phyloP scores from a whole-genome alignment of 2,888 invertebrate genomes.

The Poecilobothrus nobilitatus region DNA sequence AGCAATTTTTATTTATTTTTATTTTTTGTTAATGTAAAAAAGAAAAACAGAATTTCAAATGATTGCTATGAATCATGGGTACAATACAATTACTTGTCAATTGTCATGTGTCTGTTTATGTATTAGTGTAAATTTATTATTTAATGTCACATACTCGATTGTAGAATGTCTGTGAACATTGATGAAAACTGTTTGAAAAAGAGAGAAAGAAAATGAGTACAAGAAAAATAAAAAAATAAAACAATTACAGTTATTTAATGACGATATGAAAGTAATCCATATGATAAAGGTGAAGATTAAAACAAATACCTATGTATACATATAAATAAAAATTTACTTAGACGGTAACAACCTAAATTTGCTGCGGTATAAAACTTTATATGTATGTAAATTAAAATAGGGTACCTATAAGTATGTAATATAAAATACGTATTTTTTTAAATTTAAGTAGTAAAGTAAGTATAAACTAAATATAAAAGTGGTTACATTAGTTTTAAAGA shows the following conservation, averaged over 20 bases:
- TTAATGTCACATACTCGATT: neutral
- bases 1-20: neutral
- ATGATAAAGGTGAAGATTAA: neutral
- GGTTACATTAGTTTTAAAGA: no score
- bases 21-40: neutral
- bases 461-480: no score
- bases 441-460: no score
- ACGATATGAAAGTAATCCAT: neutral
- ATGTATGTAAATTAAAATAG: no score
- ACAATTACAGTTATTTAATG: neutral
- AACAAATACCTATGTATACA: neutral
- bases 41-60: no score
- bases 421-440: no score
- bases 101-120: neutral
- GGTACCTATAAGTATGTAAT: no score
- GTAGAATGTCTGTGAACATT: neutral
- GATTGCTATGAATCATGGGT: neutral
- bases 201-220: neutral
- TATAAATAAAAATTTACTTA: no score
- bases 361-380: no score
- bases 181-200: neutral
- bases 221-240: neutral
- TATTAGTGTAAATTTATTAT: neutral
- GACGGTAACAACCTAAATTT: no score
- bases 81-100: neutral